Base-by-base conservation (phyloP, 2,113 vertebrate species). In the Stercorarius parasiticus region DNA sequence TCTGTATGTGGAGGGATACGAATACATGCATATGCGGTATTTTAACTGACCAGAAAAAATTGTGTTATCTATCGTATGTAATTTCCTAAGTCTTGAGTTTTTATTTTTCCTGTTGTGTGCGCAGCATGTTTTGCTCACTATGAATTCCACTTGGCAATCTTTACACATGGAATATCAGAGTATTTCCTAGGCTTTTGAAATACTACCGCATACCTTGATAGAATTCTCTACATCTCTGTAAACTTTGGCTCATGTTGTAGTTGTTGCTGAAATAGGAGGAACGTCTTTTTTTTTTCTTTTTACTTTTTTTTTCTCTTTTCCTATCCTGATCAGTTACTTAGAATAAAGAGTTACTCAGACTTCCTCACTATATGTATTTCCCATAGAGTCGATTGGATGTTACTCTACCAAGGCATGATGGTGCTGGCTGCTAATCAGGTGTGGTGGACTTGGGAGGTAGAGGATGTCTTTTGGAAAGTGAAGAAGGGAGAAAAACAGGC, bases 361-460 rank as follows among this genome's bases (percentile, higher is more conserved):
- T 93, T 29, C 43, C 22, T 82, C 38, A 14, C n/a, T 78, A 0
- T 15, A 0, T 17, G 4, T 72, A 20, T 87, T 86, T 86, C 64
- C 56, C 7, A 1, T 3, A 99, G 99, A 84, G 98, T 99, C 55
- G 99, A 99, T 58, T 99, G 99, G 99, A 99, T 99, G 99, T 93
- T 99, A 83, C 97, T 98, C 61, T 99, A 99, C 96, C 99, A 99
- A 92, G 99, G 99, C 47, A 99, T 99, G 99, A 98, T 99, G 96
- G 99, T 99, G 88, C 98, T 99, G 95, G 99, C 99, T n/a, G 98
- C 98, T 56, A 99, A 98, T 93, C 99, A 99, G 97, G 99, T 99
- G 86, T 99, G 99, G 99, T 99, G 99, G 99, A 99, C 99, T 15
- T 99, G 99, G 99, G 98, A 99, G 88, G 99, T 99, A 25, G 99